A percentile compares a stretch with the other conserved stretches of the same genome.
Conservation (phyloP, 2,113 vertebrate species). For the Tiliqua scincoides region DNA sequence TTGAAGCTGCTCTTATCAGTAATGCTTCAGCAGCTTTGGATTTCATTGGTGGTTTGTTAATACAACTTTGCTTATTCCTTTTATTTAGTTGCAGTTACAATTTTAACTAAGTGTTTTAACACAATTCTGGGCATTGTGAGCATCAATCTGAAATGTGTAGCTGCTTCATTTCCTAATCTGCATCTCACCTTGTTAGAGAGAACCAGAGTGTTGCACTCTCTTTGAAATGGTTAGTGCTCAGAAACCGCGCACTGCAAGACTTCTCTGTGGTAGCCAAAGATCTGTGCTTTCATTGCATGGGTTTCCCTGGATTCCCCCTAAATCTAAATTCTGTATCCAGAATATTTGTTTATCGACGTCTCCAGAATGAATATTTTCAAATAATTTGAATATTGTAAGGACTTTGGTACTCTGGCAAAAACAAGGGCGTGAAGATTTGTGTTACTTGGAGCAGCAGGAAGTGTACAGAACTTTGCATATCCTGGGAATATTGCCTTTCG, state of each 20-base stretch:
- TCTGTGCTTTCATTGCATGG: not conserved
- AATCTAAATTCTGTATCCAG: not conserved
- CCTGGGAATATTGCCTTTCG: not conserved
- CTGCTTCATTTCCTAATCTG: not conserved
- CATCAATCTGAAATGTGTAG: not conserved
- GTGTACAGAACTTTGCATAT: not conserved
- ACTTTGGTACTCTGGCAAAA: not conserved
- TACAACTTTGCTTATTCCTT: not conserved
- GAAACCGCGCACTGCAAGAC: not conserved
- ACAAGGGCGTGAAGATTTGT: not conserved
- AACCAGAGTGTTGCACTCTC: not conserved
- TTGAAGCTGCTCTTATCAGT: not conserved
- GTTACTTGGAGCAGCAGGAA: not conserved
- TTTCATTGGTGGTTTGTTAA: not conserved
- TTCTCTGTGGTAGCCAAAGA: not conserved
- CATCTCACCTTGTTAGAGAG: not conserved
- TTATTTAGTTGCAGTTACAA: not conserved
- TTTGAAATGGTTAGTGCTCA: not conserved
- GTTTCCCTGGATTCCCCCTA: not conserved
- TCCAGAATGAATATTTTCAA: not conserved
- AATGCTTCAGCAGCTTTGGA: not conserved
- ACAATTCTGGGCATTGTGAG: not conserved
- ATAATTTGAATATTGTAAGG: not conserved
- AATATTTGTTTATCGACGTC: not conserved
- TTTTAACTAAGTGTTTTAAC: not conserved